These are phyloP conservation scores for Protosalanx chinensis DNA, from an alignment of 2,797 vertebrate genomes.

Conservation along the genomic window DNA sequence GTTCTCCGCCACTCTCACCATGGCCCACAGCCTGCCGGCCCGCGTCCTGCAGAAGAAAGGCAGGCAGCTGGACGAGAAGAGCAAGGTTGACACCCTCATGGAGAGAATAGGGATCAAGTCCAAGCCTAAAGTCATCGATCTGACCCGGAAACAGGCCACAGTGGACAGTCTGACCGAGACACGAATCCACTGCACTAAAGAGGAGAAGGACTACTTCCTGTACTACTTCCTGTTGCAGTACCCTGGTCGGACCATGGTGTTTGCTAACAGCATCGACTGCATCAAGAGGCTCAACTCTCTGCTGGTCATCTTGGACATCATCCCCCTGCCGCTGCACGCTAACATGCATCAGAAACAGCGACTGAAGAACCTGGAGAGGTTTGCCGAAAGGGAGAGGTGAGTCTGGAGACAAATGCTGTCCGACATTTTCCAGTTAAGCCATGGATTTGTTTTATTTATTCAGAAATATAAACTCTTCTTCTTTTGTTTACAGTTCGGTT, in stretches of 20 bases:
- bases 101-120: conserved; percentile 87
- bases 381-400: conserved; percentile 89
- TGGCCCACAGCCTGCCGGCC: conserved; percentile 80
- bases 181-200: conserved; percentile 85
- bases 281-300: conserved; percentile 91
- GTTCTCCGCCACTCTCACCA: conserved; percentile 94
- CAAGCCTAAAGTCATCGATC: conserved; percentile 92
- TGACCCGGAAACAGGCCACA: conserved; percentile 90
- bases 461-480: not conserved
- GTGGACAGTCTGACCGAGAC: conserved; percentile 92
- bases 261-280: conserved; percentile 97
- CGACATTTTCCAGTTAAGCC: not conserved
- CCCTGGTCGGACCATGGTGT: conserved; percentile 93
- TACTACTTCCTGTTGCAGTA: conserved; percentile 95
- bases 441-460: not conserved
- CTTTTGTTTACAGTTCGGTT: conserved; percentile 76
- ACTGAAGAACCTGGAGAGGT: conserved; percentile 92
- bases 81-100: conserved; percentile 85
- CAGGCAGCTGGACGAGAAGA: conserved; percentile 79
- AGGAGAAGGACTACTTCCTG: conserved; percentile 92
- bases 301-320: conserved; percentile 83
- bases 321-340: conserved; percentile 87
- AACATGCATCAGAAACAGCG: conserved; percentile 99
- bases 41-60: conserved; percentile 87
- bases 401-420: conserved; percentile 25